These are phyloP conservation scores for Sphaerodactylus townsendi DNA, from an alignment of 2,113 vertebrate species.

Conservation along the genomic window DNA sequence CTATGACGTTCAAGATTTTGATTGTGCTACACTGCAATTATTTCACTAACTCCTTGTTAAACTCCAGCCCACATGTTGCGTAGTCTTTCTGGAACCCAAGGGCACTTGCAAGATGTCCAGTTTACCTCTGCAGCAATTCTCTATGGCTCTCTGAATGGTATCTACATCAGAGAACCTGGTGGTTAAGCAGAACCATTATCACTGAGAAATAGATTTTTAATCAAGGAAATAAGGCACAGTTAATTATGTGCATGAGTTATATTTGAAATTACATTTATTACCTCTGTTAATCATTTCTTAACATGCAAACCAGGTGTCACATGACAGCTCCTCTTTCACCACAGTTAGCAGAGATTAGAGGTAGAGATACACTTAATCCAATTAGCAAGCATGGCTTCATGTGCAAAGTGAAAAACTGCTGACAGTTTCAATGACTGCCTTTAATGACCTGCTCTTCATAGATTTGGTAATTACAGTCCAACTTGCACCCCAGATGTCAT, in stretches of 20 bases:
- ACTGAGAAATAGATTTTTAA: conserved; percentile 75
- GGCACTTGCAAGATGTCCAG: too few relatives aligned
- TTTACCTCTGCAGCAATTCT: not conserved
- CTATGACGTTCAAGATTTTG: too few relatives aligned
- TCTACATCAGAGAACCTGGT: conserved; percentile 47
- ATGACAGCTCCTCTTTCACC: conserved; percentile 53
- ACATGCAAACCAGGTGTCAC: conserved; percentile 61
- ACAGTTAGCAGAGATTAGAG: conserved; percentile 58
- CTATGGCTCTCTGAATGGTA: conserved; percentile 38
- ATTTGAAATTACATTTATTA: conserved; percentile 72
- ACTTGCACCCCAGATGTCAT: conserved; percentile 9
- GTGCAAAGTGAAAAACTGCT: conserved; percentile 65
- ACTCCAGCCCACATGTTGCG: too few relatives aligned
- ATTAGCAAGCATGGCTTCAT: conserved; percentile 66
- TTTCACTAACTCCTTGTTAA: too few relatives aligned
- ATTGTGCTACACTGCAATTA: too few relatives aligned
- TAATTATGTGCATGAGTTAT: conserved; percentile 71
- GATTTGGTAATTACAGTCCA: conserved; percentile 61
- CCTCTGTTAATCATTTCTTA: conserved; percentile 57
- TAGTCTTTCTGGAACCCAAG: too few relatives aligned
- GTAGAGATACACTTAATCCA: conserved; percentile 67
- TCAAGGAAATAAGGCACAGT: conserved; percentile 69
- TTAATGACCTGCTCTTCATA: conserved; percentile 52
- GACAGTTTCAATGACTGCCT: conserved; percentile 57
- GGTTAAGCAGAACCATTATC: conserved; percentile 56